These are phyloP conservation scores for Spilosoma lubricipeda DNA, from an alignment of 2,888 invertebrate species.

Conservation along the genomic window DNA sequence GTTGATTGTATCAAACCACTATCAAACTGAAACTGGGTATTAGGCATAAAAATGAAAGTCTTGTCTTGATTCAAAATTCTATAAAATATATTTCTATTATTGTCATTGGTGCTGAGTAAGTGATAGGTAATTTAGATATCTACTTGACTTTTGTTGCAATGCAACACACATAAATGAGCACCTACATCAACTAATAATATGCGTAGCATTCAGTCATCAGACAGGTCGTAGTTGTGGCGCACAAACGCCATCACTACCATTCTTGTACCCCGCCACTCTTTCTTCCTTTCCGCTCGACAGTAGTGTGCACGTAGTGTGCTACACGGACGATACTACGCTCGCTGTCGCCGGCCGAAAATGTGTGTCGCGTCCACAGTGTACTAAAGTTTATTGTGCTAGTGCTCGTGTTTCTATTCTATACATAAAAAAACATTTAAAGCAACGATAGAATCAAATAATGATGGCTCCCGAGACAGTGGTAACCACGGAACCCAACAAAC, in stretches of 20 bases:
- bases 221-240: constrained; percentile 45
- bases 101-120: constrained; percentile 14
- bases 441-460: constrained; percentile 70
- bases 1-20: background rate
- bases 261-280: constrained; percentile 62
- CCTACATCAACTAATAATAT: constrained; percentile 47
- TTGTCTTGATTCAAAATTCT: constrained; percentile 4
- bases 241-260: constrained; percentile 62
- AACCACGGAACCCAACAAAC: constrained; percentile 90
- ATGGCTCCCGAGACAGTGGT: constrained; percentile 95
- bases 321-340: constrained; percentile 75
- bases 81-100: constrained; percentile 17
- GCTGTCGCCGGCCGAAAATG: constrained; percentile 70
- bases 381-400: constrained; percentile 75
- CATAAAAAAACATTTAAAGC: constrained; percentile 38
- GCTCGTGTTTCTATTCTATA: constrained; percentile 64
- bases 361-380: constrained; percentile 75
- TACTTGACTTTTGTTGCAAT: constrained; percentile 28
- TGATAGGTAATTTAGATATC: constrained; percentile 21
- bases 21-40: background rate
- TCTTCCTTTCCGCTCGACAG: constrained; percentile 60
- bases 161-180: constrained; percentile 33
- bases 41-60: background rate
- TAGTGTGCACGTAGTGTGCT: constrained; percentile 78
- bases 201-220: constrained; percentile 61